A percentile compares a stretch with the other conserved stretches of the same genome.
Conservation (phyloP, 2,797 vertebrate genomes). For the Neosilurus mollespiculum region DNA sequence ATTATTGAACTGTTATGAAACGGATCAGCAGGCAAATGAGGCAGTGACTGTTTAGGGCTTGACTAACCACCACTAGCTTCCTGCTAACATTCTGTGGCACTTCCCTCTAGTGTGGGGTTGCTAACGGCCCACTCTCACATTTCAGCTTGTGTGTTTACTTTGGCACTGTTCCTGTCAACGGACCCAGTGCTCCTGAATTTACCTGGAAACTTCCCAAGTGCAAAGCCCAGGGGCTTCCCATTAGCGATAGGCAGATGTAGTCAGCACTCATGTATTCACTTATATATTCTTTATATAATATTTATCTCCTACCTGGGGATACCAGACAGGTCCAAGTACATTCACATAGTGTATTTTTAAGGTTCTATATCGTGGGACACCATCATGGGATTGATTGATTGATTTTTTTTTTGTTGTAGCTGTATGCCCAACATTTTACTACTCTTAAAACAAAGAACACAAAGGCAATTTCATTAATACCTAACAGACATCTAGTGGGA, state of each 20-base stretch:
- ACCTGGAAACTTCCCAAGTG: conserved; percentile 42
- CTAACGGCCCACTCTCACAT: conserved; percentile 47
- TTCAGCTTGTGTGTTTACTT: conserved; percentile 31
- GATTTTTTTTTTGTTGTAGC: not conserved
- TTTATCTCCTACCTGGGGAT: conserved; percentile 16
- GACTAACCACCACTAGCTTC: conserved; percentile 28
- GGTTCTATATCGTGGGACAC: not conserved
- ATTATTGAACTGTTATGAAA: conserved; percentile 52
- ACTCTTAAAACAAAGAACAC: not conserved
- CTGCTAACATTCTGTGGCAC: conserved; percentile 17
- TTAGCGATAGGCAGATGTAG: conserved; percentile 19
- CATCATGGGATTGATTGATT: not conserved
- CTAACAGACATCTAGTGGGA: not conserved
- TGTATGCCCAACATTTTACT: not conserved
- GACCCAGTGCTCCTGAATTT: conserved; percentile 28
- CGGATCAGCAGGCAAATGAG: conserved; percentile 38
- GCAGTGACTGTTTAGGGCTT: conserved; percentile 26
- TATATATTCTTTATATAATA: conserved; percentile 30
- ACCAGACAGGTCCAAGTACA: conserved; percentile 13
- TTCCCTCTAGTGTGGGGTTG: conserved; percentile 33
- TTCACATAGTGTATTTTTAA: not conserved
- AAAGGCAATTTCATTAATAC: not conserved
- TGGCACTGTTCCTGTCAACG: conserved; percentile 33
- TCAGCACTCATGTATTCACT: not conserved
- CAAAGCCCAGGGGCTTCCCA: conserved; percentile 16